Evolutionary conservation across 2,888 invertebrate species (phyloP), one percentile per base, ranked within the genome.

Genomic region (Amiota mariae): DNA sequence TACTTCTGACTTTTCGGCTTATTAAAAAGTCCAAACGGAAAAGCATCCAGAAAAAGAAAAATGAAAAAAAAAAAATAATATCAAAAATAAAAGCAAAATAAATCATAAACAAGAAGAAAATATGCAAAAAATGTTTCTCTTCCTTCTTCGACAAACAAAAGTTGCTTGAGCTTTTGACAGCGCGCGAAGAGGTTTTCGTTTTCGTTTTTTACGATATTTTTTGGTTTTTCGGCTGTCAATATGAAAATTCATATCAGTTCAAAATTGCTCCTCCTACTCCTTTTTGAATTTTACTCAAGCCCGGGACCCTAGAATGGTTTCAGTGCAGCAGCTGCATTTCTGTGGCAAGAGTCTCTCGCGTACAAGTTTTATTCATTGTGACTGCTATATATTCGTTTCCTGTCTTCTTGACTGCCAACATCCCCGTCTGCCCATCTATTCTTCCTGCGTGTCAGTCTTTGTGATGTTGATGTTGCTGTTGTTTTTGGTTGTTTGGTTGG

Each of bases 201-300:
- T 79, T 82, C 72, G 67, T 61, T 73, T 70, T 59, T 11, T 3
- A n/a, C 54, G 54, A n/a, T 54, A 54, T n/a, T 61, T 48, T 67
- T 51, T 67, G 77, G 76, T 71, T 54, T 84, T 85, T 81, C 81
- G 80, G 80, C 84, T 84, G 82, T 84, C 84, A 85, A 84, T 84
- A 85, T 81, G 82, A 77, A 84, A 84, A 85, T 84, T 84, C 83
- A 82, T 84, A 84, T 84, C 85, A 81, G 84, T 79, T 81, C 36
- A 36, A 36, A 36, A 36, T 36, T 4, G 2, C 36, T 6, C 36
- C 36, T 6, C 6, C 8, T 36, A 2, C 3, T 36, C 6, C 36
- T 6, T 36, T 6, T 6, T 36, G 36, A 6, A 36, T 6, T 36
- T 36, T 36, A 36, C 36, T 36, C 36, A 36, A 36, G 8, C 36